phyloP scores from a whole-genome alignment of 2,888 invertebrate genomes.

The Orthosia cruda region DNA sequence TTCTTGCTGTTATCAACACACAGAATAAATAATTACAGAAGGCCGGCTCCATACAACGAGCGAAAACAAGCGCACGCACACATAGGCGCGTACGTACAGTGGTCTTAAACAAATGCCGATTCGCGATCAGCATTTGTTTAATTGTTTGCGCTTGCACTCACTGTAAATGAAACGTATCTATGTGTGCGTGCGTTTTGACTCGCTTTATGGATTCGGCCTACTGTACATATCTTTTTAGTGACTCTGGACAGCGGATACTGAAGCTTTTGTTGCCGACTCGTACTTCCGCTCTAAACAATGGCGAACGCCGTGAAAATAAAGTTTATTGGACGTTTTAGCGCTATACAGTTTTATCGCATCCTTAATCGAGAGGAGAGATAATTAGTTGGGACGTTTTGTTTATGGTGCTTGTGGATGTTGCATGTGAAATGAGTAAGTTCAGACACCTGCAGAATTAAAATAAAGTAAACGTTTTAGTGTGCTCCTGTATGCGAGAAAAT shows the following conservation, averaged over 20 bases:
- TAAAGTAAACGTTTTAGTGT: background rate
- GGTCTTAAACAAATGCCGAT: background rate
- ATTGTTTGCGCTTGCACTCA: background rate
- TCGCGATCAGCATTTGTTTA: too few relatives aligned
- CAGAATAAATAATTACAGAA: background rate
- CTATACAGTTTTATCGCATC: constrained; percentile 35
- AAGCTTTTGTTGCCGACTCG: constrained; percentile 61
- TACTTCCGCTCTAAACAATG: constrained; percentile 62
- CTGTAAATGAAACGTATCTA: background rate
- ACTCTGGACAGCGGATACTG: constrained; percentile 54
- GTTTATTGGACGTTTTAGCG: constrained; percentile 62
- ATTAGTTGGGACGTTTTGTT: constrained; percentile 36
- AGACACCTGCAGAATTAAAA: background rate
- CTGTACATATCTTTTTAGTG: background rate
- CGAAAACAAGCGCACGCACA: background rate
- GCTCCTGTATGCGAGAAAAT: background rate
- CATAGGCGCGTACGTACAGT: background rate
- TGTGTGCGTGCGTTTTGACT: background rate
- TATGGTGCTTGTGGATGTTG: background rate
- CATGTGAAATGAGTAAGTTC: background rate
- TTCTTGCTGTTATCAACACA: constrained; percentile 35
- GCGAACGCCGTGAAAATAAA: constrained; percentile 53
- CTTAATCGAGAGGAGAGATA: constrained; percentile 20
- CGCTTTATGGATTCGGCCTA: background rate
- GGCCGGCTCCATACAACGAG: background rate